Percentiles rank a stretch among this genome's conserved stretches.
phyloP scores from a whole-genome alignment of 1,140 invertebrate species.

The Alviniconcha marisindica region DNA sequence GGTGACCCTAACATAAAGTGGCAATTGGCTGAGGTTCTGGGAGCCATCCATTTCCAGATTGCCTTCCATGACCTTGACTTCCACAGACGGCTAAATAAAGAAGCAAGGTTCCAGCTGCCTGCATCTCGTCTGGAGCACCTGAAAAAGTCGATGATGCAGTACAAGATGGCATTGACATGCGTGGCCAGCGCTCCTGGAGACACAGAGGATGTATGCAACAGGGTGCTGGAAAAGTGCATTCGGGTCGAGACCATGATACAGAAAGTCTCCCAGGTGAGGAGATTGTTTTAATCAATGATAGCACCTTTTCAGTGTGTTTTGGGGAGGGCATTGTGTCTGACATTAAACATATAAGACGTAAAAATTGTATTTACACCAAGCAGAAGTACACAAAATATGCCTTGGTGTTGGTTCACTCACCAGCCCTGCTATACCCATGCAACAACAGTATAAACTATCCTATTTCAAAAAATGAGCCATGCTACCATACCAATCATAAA shows the following conservation, averaged over 20 bases:
- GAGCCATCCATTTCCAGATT: slow-evolving; percentile 11
- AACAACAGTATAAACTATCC: neutral
- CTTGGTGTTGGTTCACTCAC: too few species aligned
- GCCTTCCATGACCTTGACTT: neutral
- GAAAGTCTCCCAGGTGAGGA: neutral
- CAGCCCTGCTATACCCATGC: neutral
- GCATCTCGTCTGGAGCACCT: neutral
- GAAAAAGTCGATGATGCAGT: slow-evolving; percentile 15
- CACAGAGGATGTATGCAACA: neutral
- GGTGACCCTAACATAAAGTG: slow-evolving; percentile 20
- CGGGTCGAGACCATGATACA: neutral
- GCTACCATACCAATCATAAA: too few species aligned
- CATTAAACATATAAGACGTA: too few species aligned
- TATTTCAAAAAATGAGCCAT: too few species aligned
- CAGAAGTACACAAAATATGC: too few species aligned
- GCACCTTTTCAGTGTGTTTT: neutral
- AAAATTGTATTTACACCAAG: too few species aligned
- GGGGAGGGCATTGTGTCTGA: too few species aligned
- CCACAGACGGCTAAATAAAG: neutral
- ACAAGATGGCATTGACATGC: slow-evolving; percentile 8
- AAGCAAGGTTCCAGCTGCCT: neutral
- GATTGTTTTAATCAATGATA: neutral
- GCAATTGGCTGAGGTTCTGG: slow-evolving; percentile 20
- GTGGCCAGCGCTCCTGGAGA: neutral
- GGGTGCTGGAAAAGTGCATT: slow-evolving; percentile 22